A percentile compares a stretch with the other conserved stretches of the same genome.
phyloP scores from a whole-genome alignment of 2,797 vertebrate genomes.

The Characodon lateralis region DNA sequence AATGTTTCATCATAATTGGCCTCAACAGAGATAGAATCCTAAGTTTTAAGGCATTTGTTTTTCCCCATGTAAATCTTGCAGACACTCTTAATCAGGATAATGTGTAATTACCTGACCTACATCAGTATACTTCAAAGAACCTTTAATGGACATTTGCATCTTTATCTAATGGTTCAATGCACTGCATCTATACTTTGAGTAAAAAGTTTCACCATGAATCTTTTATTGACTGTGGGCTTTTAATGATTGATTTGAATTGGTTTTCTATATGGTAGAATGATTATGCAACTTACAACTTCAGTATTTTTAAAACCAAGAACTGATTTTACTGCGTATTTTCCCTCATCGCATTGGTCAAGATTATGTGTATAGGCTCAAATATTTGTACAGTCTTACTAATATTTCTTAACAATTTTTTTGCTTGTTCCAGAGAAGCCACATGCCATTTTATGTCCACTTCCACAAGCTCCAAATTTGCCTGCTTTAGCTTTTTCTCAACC shows the following conservation, averaged over 20 bases:
- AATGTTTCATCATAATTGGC: conserved; percentile 68
- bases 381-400: neutral
- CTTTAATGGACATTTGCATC: conserved; percentile 6
- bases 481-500: neutral
- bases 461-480: neutral
- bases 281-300: neutral
- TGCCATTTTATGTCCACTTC: too few species aligned
- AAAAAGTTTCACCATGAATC: neutral
- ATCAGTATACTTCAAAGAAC: conserved; percentile 21
- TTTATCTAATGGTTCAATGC: neutral
- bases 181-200: neutral
- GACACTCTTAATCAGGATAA: neutral
- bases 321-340: neutral
- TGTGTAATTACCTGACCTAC: neutral
- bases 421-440: neutral
- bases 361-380: neutral
- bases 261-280: neutral
- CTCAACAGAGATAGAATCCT: conserved; percentile 58
- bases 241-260: neutral
- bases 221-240: neutral
- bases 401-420: neutral
- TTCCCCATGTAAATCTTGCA: conserved; percentile 21
- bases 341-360: neutral
- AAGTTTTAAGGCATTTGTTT: conserved; percentile 22
- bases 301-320: neutral